Percentiles rank a stretch among this genome's conserved stretches.
phyloP scores from a whole-genome alignment of 2,797 vertebrate genomes.

The Pseudochaenichthys georgianus region DNA sequence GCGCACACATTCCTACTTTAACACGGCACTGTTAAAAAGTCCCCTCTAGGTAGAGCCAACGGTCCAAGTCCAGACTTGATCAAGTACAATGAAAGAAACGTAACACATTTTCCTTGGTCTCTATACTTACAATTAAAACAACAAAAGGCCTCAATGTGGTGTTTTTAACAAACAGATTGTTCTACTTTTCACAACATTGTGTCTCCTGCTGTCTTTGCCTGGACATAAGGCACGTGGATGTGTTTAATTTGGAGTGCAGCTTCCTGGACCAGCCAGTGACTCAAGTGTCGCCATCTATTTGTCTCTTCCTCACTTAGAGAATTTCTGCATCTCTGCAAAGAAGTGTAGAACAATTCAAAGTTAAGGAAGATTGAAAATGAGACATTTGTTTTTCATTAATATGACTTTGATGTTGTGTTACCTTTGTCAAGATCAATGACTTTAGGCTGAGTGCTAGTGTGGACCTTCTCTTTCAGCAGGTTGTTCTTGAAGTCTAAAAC shows the following conservation, averaged over 20 bases:
- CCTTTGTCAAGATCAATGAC: conserved; percentile 94
- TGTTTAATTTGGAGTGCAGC: conserved; percentile 57
- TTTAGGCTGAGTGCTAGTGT: conserved; percentile 86
- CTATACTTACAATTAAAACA: conserved; percentile 19
- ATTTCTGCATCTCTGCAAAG: conserved; percentile 80
- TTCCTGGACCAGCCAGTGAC: conserved; percentile 91
- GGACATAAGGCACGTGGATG: conserved; percentile 32
- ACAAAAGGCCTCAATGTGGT: conserved; percentile 17
- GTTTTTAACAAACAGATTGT: conserved; percentile 2
- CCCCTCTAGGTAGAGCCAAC: conserved; percentile 42
- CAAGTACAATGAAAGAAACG: conserved; percentile 17
- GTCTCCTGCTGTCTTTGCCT: conserved; percentile 15
- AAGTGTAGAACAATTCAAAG: conserved; percentile 15
- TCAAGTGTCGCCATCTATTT: conserved; percentile 29
- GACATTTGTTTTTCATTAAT: neutral
- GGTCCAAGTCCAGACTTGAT: neutral
- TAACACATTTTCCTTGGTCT: conserved; percentile 1
- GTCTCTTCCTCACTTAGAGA: conserved; percentile 73
- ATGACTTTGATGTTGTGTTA: conserved; percentile 61
- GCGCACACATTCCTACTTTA: neutral
- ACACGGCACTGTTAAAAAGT: neutral
- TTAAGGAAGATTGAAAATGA: neutral
- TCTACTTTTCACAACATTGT: conserved; percentile 33
- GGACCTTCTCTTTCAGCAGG: conserved; percentile 91
- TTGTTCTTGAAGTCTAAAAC: conserved; percentile 96